Percentiles rank a stretch among this genome's conserved stretches.
Conservation (phyloP, 2,888 invertebrate species). For the Pachliopta kotzebuea region DNA sequence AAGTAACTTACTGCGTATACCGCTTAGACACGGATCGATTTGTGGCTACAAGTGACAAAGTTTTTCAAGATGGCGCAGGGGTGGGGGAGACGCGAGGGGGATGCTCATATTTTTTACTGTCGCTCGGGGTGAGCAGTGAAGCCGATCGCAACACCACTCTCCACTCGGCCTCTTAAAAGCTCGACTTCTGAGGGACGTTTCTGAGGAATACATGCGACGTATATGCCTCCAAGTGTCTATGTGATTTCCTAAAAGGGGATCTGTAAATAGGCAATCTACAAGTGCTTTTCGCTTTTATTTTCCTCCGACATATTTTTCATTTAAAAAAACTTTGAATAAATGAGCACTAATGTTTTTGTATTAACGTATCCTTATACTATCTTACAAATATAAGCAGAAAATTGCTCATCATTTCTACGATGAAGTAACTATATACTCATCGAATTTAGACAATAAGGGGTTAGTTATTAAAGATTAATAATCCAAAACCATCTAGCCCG, state of each 20-base stretch:
- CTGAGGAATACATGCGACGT: slow-evolving; percentile 58
- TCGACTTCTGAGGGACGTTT: slow-evolving; percentile 63
- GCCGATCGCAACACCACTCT: slow-evolving; percentile 78
- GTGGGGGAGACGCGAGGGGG: slow-evolving; percentile 53
- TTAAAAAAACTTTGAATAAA: not conserved
- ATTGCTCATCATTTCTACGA: not conserved
- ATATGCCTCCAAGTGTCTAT: slow-evolving; percentile 63
- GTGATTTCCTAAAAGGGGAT: slow-evolving; percentile 42
- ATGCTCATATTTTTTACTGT: slow-evolving; percentile 81
- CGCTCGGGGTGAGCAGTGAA: slow-evolving; percentile 77
- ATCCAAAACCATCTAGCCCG: not conserved
- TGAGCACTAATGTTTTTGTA: not conserved
- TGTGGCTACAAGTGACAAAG: slow-evolving; percentile 77
- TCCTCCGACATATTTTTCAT: not conserved
- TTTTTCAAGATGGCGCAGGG: slow-evolving; percentile 76
- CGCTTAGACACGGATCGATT: slow-evolving; percentile 75
- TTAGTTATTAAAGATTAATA: not conserved
- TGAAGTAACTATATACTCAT: not conserved
- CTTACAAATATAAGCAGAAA: not conserved
- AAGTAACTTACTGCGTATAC: slow-evolving; percentile 53
- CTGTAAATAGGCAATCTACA: slow-evolving; percentile 48
- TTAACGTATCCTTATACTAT: not conserved
- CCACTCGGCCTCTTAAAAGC: slow-evolving; percentile 78
- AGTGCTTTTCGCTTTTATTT: slow-evolving; percentile 40
- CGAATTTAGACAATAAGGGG: not conserved